A percentile compares a stretch with the other conserved stretches of the same genome.
Conservation (phyloP, 2,113 vertebrate genomes). For the Erinaceus europaeus region DNA sequence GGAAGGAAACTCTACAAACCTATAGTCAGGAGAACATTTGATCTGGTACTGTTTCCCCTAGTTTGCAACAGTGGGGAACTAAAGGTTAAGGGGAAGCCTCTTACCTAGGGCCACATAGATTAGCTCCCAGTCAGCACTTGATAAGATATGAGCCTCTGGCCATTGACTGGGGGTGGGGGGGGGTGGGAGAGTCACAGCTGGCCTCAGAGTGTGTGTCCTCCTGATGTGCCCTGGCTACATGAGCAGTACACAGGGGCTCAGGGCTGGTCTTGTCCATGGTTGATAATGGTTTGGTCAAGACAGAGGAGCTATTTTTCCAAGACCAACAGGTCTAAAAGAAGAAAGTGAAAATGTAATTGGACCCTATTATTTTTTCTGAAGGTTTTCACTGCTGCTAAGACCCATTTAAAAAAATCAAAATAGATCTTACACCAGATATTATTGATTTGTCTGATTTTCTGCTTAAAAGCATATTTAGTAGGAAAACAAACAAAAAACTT, state of each 20-base stretch:
- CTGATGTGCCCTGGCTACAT: neutral
- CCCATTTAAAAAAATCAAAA: neutral
- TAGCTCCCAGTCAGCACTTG: neutral
- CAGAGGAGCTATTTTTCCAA: neutral
- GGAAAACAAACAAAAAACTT: slow-evolving; percentile 37
- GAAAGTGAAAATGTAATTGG: slow-evolving; percentile 20
- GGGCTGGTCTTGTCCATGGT: neutral
- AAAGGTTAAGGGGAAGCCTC: neutral
- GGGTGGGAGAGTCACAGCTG: neutral
- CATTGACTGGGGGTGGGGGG: neutral
- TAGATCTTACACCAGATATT: neutral
- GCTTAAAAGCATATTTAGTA: slow-evolving; percentile 17
- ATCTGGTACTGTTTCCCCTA: neutral
- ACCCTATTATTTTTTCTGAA: neutral
- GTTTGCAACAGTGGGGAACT: neutral
- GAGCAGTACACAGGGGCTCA: neutral
- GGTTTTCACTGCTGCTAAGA: neutral
- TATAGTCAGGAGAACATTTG: neutral
- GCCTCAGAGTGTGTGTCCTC: neutral
- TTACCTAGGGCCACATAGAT: neutral
- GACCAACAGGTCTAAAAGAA: slow-evolving; percentile 1
- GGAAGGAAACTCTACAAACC: neutral
- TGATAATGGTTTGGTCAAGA: neutral
- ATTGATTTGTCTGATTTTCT: slow-evolving; percentile 19
- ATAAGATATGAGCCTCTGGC: neutral